Evolutionary conservation across 2,113 vertebrate species (phyloP), one percentile per base, ranked within the genome.

Genomic region (Chlorodrepanis virens): DNA sequence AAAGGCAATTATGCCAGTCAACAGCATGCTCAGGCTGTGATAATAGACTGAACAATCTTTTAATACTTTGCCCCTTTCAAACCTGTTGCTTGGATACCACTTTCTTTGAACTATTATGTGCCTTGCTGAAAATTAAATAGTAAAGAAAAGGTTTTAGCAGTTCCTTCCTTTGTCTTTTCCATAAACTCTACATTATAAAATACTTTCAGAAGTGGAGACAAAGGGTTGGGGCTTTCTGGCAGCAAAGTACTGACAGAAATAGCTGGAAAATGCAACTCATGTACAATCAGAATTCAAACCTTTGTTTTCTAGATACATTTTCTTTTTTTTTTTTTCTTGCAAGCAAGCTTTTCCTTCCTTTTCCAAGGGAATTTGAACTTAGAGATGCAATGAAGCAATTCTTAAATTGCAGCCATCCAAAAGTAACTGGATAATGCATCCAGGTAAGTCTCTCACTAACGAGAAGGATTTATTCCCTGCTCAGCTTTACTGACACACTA

Each of bases 71-170:
- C 83, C 91, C 76, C 76, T 85, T 95, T 94, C 79, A 95, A 86
- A 96, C 94, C 76, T 95, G 97, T 97, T 97, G 96, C 96, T 97
- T 96, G 95, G 96, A 95, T 95, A 97, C 96, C 94, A 92, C 60
- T 90, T 96, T 94, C 78, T 92, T 90, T 89, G 72, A 93, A 94
- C 76, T 93, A 54, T 93, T 85, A 76, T 85, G 81, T 93, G 89
- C 91, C 76, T 94, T 96, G n/a, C 37, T 77, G 89, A 86, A 94
- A 93, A 94, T 85, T 76, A 90, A 92, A 35, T 57, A 63, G 29
- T 61, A 83, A 93, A 94, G 69, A 59, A 87, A 91, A 89, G 69
- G 29, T 64, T 95, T 92, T 76, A 93, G 50, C 59, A 87, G 70
- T 42, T 77, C 57, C 87, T 94, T 85, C 33, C 39, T 94, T 96